Evolutionary conservation across 2,113 vertebrate genomes (phyloP), one percentile per base, ranked within the genome.

Genomic region (Pseudorasbora parva): DNA sequence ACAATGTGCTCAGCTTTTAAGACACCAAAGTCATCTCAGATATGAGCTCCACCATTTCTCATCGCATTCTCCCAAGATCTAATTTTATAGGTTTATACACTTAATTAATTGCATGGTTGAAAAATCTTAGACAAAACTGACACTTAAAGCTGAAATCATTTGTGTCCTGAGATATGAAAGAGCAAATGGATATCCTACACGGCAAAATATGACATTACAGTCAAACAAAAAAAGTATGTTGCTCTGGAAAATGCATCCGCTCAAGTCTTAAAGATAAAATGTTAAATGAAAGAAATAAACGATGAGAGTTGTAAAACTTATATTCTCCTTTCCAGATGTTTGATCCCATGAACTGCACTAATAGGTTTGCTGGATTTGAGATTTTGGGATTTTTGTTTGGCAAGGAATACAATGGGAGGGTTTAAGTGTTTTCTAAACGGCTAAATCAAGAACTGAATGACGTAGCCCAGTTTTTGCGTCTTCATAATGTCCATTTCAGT

Each of bases 261-360:
- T 51, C 3, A 74, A 51, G n/a, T 14, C 45, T 19, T 51, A 33
- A 54, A 27, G 49, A 30, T 37, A 37, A 66, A 56, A n/a, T 0
- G 21, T 57, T 57, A 57, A 57, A 57, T 9, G 54, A 66, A 66
- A 37, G 8, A 41, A 68, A 21, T 68, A 68, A 68, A n/a, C 10
- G 19, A 68, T 37, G 64, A 68, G 17, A 66, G 64, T 21, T 19
- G 64, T 37, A 68, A 68, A 41, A 33, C n/a, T 69, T 69, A 69
- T 69, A 69, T n/a, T 69, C 66, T 41, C 19, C 8, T 69, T 37
- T 69, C 33, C 66, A 51, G 30, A 57, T 23, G 74, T 76, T 57
- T 57, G 49, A 76, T 56, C 66, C 19, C 21, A 10, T 12, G 33
- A 69, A 14, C 21, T 14, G 4, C 27, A 69, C 19, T 69, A n/a